These are phyloP conservation scores for Antheraea mylitta DNA, from an alignment of 1,140 invertebrate species.

Conservation along the genomic window DNA sequence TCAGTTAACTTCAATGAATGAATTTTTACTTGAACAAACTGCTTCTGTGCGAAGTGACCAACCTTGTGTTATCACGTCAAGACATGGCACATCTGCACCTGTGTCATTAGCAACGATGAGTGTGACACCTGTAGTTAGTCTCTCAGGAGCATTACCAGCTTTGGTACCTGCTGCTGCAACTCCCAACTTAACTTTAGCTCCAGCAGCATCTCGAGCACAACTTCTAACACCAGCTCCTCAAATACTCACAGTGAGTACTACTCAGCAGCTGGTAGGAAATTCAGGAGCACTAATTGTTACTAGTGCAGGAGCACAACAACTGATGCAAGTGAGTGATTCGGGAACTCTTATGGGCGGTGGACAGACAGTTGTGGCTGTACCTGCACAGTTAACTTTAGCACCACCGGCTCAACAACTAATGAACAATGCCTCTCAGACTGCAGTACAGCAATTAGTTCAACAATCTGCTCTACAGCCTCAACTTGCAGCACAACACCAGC, in stretches of 20 bases:
- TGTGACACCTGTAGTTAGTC: slow-evolving; percentile 69
- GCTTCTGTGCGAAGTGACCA: slow-evolving; percentile 60
- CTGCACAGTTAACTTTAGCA: slow-evolving; percentile 67
- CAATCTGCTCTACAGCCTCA: slow-evolving; percentile 62
- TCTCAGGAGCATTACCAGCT: slow-evolving; percentile 61
- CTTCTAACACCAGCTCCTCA: slow-evolving; percentile 67
- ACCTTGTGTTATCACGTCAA: slow-evolving; percentile 68
- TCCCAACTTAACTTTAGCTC: slow-evolving; percentile 61
- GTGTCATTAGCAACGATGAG: slow-evolving; percentile 71
- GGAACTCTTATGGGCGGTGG: slow-evolving; percentile 69
- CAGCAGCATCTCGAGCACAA: slow-evolving; percentile 66
- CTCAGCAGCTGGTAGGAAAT: slow-evolving; percentile 68
- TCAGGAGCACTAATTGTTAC: slow-evolving; percentile 71
- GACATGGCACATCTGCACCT: slow-evolving; percentile 68
- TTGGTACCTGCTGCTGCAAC: slow-evolving; percentile 61
- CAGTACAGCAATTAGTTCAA: slow-evolving; percentile 68
- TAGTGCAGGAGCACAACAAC: slow-evolving; percentile 69
- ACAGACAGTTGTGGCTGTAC: slow-evolving; percentile 68
- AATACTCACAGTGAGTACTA: slow-evolving; percentile 70
- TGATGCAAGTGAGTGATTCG: slow-evolving; percentile 74
- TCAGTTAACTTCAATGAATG: slow-evolving; percentile 72
- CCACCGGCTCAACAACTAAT: slow-evolving; percentile 63
- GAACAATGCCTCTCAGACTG: slow-evolving; percentile 56
- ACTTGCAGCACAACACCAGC: slow-evolving; percentile 58
- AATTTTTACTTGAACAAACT: slow-evolving; percentile 68